Percentiles rank a stretch among this genome's conserved stretches.
phyloP scores from a whole-genome alignment of 2,113 vertebrate species.

The Equus przewalskii region DNA sequence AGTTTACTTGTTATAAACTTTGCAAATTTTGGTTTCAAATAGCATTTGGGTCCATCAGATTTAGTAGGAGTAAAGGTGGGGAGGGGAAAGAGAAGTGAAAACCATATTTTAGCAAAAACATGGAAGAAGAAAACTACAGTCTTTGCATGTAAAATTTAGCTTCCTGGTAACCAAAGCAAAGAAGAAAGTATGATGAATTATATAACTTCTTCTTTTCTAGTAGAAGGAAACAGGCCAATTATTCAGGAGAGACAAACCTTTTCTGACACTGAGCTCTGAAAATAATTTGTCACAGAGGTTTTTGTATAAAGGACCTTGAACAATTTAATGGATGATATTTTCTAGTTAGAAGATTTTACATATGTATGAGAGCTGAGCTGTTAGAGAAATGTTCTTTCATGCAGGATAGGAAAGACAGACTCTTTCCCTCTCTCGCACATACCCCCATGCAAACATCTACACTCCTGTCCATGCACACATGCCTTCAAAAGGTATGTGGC shows the following conservation, averaged over 20 bases:
- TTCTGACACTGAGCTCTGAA: slow-evolving; percentile 62
- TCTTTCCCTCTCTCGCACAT: neutral
- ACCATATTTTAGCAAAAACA: slow-evolving; percentile 2
- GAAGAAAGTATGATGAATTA: slow-evolving; percentile 29
- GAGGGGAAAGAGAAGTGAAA: neutral
- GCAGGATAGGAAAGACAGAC: neutral
- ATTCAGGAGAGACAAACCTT: slow-evolving; percentile 56
- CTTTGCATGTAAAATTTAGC: slow-evolving; percentile 43
- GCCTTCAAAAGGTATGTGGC: neutral
- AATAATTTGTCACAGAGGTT: slow-evolving; percentile 56
- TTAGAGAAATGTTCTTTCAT: neutral
- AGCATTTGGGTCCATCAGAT: neutral
- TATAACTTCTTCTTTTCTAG: neutral
- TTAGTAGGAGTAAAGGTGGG: neutral
- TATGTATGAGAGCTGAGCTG: slow-evolving; percentile 29
- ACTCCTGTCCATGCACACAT: neutral
- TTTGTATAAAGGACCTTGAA: slow-evolving; percentile 59
- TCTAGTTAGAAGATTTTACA: slow-evolving; percentile 53
- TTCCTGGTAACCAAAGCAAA: slow-evolving; percentile 70
- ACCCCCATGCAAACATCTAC: neutral
- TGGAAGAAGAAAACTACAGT: neutral
- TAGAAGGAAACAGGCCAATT: slow-evolving; percentile 21
- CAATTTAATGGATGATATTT: slow-evolving; percentile 56
- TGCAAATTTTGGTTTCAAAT: neutral
- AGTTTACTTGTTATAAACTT: neutral